Evolutionary conservation across 1,140 invertebrate species (phyloP).

Genomic region (Orchesella cincta): DNA sequence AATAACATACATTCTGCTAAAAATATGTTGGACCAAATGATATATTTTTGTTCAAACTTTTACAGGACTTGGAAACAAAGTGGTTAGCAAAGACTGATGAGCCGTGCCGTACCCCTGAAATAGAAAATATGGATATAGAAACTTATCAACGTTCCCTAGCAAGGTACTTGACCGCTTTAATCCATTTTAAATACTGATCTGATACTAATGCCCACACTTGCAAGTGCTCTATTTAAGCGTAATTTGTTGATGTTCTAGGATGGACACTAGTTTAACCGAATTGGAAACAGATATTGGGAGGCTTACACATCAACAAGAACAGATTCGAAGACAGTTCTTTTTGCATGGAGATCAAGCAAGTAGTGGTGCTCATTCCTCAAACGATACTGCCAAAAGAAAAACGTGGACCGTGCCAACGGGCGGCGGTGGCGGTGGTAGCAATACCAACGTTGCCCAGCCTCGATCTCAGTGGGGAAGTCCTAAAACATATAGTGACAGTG

Average conservation of each 20-base stretch:
- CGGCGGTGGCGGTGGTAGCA: background rate
- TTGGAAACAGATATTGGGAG: constrained; percentile 89
- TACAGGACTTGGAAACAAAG: constrained; percentile 62
- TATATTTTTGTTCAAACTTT: constrained; percentile 3
- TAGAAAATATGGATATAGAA: constrained; percentile 79
- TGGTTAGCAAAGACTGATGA: constrained; percentile 65
- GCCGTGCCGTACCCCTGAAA: constrained; percentile 71
- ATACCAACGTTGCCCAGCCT: background rate
- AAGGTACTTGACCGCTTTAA: constrained; percentile 64
- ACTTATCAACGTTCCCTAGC: constrained; percentile 82
- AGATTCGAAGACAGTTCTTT: constrained; percentile 77
- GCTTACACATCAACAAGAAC: constrained; percentile 81
- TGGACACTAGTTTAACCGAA: constrained; percentile 89
- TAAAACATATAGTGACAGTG: constrained; percentile 33
- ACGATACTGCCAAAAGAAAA: constrained; percentile 43
- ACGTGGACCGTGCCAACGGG: constrained; percentile 45
- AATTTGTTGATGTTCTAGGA: constrained; percentile 61
- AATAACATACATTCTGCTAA: background rate
- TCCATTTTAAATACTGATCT: constrained; percentile 8
- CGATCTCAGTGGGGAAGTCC: constrained; percentile 47
- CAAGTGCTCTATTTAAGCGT: too few relatives aligned
- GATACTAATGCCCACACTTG: too few relatives aligned
- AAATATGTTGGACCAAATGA: too few relatives aligned
- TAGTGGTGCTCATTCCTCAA: background rate
- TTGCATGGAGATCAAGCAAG: constrained; percentile 65